phyloP scores from a whole-genome alignment of 2,888 invertebrate species.

The Drosophila mimetica region DNA sequence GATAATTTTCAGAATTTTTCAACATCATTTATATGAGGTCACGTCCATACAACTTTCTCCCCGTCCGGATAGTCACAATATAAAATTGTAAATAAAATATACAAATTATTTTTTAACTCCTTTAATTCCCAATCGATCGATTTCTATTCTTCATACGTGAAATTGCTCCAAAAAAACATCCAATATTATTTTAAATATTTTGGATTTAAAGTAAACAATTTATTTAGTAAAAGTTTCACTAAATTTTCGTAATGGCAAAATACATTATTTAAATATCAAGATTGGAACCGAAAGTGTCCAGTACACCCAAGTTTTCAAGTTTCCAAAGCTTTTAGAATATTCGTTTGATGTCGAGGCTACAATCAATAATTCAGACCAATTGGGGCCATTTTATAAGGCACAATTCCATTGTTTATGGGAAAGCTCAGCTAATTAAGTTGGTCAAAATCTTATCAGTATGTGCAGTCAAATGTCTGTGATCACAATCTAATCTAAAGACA shows the following conservation, averaged over 20 bases:
- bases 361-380: conserved; percentile 5
- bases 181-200: too few relatives aligned
- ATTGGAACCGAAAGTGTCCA: background rate
- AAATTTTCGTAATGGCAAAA: background rate
- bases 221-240: background rate
- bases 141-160: too few relatives aligned
- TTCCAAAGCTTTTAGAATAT: background rate
- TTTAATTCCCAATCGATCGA: too few relatives aligned
- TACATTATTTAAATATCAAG: background rate
- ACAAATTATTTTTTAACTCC: too few relatives aligned
- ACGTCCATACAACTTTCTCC: background rate
- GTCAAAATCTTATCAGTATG: conserved; percentile 26
- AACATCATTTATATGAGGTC: background rate
- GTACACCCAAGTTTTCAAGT: background rate
- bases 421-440: conserved; percentile 15
- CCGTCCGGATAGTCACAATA: too few relatives aligned
- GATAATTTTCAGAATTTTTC: background rate
- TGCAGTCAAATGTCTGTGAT: conserved; percentile 1
- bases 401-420: background rate
- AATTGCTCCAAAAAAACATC: too few relatives aligned
- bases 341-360: background rate
- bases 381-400: conserved; percentile 21
- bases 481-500: conserved; percentile 32
- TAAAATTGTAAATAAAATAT: too few relatives aligned
- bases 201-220: background rate